A percentile compares a stretch with the other conserved stretches of the same genome.
Evolutionary conservation across 2,113 vertebrate species (phyloP).

Genomic region (Fulmarus glacialis): DNA sequence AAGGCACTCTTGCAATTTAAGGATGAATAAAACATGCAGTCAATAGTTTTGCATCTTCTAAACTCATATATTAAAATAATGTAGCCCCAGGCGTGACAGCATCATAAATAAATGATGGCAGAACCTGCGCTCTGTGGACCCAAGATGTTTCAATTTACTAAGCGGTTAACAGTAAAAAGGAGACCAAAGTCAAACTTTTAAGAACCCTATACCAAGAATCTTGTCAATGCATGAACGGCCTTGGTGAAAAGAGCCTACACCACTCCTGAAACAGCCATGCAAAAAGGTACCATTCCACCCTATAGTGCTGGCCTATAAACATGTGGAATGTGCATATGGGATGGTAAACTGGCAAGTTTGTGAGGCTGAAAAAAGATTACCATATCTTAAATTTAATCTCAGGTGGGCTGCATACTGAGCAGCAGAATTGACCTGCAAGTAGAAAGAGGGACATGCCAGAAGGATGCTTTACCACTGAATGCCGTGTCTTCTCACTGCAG

Average conservation of each 20-base stretch:
- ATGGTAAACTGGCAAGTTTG: background rate
- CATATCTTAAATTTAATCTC: background rate
- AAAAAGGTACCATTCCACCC: background rate
- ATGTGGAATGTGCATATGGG: background rate
- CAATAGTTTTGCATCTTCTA: conserved; percentile 12
- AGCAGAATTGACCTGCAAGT: background rate
- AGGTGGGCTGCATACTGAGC: background rate
- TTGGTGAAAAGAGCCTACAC: background rate
- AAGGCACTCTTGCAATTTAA: background rate
- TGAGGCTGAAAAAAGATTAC: background rate
- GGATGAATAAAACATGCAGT: conserved; percentile 51
- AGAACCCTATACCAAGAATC: background rate
- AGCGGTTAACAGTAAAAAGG: background rate
- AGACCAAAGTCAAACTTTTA: background rate
- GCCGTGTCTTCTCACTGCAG: background rate
- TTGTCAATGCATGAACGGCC: background rate
- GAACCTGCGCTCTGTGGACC: background rate
- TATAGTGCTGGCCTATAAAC: background rate
- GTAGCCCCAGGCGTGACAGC: background rate
- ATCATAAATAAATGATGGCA: background rate
- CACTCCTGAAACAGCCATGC: background rate
- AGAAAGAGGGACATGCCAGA: background rate
- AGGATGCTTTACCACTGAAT: background rate
- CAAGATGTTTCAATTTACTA: background rate
- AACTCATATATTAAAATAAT: background rate